These are phyloP conservation scores for Meriones psammophilus DNA, from an alignment of 2,797 vertebrate species.

Conservation along the genomic window DNA sequence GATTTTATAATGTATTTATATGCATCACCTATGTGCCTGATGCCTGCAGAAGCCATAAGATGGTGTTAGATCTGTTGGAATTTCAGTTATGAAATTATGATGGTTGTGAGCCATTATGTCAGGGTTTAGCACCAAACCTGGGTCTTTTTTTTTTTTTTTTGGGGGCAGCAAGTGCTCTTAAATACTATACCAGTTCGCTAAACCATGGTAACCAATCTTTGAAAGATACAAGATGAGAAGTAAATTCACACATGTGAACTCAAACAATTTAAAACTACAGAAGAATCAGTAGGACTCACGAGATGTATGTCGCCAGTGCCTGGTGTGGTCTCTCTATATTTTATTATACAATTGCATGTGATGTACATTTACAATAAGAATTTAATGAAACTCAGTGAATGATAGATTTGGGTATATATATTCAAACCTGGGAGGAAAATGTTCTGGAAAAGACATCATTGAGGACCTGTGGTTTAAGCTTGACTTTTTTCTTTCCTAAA, in stretches of 20 bases:
- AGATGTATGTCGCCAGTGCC: not conserved
- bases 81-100: not conserved
- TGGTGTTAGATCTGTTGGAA: not conserved
- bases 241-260: not conserved
- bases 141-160: too few species aligned
- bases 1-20: not conserved
- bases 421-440: not conserved
- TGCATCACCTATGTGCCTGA: not conserved
- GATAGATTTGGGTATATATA: not conserved
- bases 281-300: not conserved
- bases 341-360: not conserved
- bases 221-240: not conserved
- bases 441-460: not conserved
- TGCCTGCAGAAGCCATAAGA: not conserved
- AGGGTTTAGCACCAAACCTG: too few species aligned
- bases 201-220: not conserved
- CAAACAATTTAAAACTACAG: not conserved
- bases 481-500: not conserved
- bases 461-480: not conserved
- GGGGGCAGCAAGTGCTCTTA: too few species aligned
- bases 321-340: not conserved
- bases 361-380: not conserved
- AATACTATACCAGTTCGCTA: too few species aligned
- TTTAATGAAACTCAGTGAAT: not conserved
- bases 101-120: not conserved